Base-by-base conservation (phyloP, 1,140 invertebrate species). In the Mizuhopecten yessoensis region DNA sequence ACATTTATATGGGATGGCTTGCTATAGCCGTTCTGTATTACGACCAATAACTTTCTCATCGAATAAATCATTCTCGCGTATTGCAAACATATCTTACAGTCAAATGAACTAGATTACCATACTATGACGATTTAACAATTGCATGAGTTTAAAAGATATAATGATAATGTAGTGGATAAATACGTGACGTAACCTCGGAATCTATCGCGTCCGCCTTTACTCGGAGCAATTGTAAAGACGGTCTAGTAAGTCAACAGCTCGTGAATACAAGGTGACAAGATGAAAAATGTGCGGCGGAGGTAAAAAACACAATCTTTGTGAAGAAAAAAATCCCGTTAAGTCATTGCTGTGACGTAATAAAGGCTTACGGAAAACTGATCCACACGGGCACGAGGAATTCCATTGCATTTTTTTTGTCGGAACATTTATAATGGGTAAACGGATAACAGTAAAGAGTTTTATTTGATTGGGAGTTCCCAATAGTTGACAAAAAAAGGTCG, bases 311-410 rank as follows among this genome's bases (percentile, higher is more conserved):
- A 29, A 75, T 75, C 23, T 29, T 75, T 29, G 57, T 29, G 57
- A 75, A 75, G 17, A n/a, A 75, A 75, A 75, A 75, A 75, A 75
- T 7, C 36, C 57, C 57, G 57, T 75, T 75, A 75, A 75, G 57
- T 75, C n/a, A 17, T 29, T 75, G 5, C 1, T 17, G 57, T 75
- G 57, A 75, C 57, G 57, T 75, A 75, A 75, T 75, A 75, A 75
- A 75, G n/a, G 57, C 57, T 29, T 17, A 29, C n/a, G 57, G 20
- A 7, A 75, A 75, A 75, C 23, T 29, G n/a, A 75, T 29, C 23
- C 57, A 9, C 0, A 7, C 57, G 57, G 9, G 57, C n/a, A 75
- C 23, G 57, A 11, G n/a, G 57, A 75, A 75, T 75, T 75, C 57
- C 57, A 75, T 75, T 75, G 57, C 57, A 75, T 75, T 75, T 75